These are phyloP conservation scores for Orthosia gothica DNA, from an alignment of 2,888 invertebrate genomes.

Conservation along the genomic window DNA sequence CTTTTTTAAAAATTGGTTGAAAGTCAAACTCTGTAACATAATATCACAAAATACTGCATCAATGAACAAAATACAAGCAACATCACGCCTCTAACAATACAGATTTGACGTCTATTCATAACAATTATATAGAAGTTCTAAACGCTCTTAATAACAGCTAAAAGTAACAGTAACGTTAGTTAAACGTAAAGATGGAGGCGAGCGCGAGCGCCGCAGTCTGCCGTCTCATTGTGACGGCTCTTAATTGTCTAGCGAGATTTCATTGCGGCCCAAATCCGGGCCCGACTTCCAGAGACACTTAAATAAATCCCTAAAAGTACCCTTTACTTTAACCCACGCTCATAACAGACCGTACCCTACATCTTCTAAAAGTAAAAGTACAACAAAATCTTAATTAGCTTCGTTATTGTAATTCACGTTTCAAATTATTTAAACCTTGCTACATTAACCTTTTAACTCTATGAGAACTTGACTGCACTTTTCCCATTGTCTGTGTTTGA, in stretches of 20 bases:
- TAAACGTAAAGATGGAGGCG: slow-evolving; percentile 70
- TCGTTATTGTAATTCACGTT: slow-evolving; percentile 31
- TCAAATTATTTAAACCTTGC: slow-evolving; percentile 38
- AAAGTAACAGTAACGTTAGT: slow-evolving; percentile 70
- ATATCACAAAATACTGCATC: neutral
- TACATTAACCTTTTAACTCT: slow-evolving; percentile 36
- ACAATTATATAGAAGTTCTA: slow-evolving; percentile 27
- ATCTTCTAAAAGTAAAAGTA: slow-evolving; percentile 42
- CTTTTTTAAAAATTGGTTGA: too few relatives aligned
- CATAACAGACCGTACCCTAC: slow-evolving; percentile 35
- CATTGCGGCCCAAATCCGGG: slow-evolving; percentile 79
- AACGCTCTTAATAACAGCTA: slow-evolving; percentile 55
- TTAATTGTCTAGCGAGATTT: slow-evolving; percentile 83
- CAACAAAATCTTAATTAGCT: slow-evolving; percentile 41
- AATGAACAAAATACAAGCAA: neutral
- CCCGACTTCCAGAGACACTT: slow-evolving; percentile 72
- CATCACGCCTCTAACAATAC: slow-evolving; percentile 13
- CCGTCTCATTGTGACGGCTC: slow-evolving; percentile 76
- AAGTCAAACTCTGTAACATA: neutral
- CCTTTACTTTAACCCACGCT: slow-evolving; percentile 38
- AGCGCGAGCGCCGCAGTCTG: slow-evolving; percentile 62
- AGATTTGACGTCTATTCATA: slow-evolving; percentile 43
- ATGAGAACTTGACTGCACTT: slow-evolving; percentile 55
- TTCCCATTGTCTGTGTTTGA: slow-evolving; percentile 58
- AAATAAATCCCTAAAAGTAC: slow-evolving; percentile 72